Percentiles rank a stretch among this genome's conserved stretches.
phyloP scores from a whole-genome alignment of 2,888 invertebrate species.

The Germaria angustata region DNA sequence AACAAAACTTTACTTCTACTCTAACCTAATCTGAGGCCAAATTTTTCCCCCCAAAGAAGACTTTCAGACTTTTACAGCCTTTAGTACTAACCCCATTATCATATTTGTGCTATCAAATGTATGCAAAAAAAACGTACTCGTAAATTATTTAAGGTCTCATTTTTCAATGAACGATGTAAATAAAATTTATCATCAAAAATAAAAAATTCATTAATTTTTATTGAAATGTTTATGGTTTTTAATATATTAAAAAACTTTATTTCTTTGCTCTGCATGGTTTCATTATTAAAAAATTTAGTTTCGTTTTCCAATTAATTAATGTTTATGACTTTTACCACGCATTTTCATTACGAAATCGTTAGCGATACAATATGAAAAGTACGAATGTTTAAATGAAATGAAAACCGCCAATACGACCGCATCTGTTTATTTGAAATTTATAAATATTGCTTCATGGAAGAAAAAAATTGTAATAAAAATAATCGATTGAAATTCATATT shows the following conservation, averaged over 20 bases:
- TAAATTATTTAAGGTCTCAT: neutral
- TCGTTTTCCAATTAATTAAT: conserved; percentile 66
- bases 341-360: conserved; percentile 65
- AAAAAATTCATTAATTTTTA: conserved; percentile 49
- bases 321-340: conserved; percentile 67
- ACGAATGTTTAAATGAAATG: conserved; percentile 26
- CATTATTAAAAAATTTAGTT: conserved; percentile 52
- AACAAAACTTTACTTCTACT: too few species aligned
- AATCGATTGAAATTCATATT: conserved; percentile 55
- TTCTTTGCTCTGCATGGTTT: conserved; percentile 37
- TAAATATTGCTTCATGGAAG: conserved; percentile 29
- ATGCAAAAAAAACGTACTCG: neutral
- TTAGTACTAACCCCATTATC: neutral
- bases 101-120: neutral
- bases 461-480: conserved; percentile 10
- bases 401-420: conserved; percentile 62
- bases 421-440: conserved; percentile 60
- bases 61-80: neutral
- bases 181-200: conserved; percentile 45
- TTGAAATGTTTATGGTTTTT: conserved; percentile 67
- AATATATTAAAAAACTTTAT: conserved; percentile 29
- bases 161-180: conserved; percentile 24
- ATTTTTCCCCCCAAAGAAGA: too few species aligned
- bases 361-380: conserved; percentile 37
- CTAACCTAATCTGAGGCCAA: too few species aligned